These are phyloP conservation scores for Phorcus lineatus DNA, from an alignment of 2,888 invertebrate species.

Conservation along the genomic window DNA sequence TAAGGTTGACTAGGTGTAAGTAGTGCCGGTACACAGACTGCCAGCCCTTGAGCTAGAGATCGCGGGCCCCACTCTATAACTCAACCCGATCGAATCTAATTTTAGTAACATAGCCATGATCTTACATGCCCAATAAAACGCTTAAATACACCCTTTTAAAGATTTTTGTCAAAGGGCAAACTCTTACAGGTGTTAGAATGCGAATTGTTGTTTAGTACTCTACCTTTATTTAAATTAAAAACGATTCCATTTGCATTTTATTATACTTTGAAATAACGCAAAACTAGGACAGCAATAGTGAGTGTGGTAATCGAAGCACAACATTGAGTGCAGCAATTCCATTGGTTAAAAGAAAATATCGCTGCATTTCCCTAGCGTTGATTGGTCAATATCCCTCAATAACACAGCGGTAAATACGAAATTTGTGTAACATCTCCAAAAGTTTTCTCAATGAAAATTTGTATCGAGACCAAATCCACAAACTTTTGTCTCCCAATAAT, in stretches of 20 bases:
- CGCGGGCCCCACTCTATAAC: conserved; percentile 53
- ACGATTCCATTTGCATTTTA: conserved; percentile 21
- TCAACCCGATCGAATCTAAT: conserved; percentile 44
- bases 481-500: too few relatives aligned
- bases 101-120: conserved; percentile 47
- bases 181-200: background rate
- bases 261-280: conserved; percentile 26
- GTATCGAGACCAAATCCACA: too few relatives aligned
- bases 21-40: conserved; percentile 53
- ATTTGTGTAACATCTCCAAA: background rate
- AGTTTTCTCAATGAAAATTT: too few relatives aligned
- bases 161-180: conserved; percentile 1
- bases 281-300: conserved; percentile 28
- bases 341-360: conserved; percentile 48
- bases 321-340: conserved; percentile 40
- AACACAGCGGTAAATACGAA: background rate
- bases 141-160: conserved; percentile 38
- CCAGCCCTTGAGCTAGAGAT: conserved; percentile 59
- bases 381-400: conserved; percentile 32
- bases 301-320: conserved; percentile 47
- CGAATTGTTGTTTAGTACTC: conserved; percentile 20
- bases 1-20: conserved; percentile 40
- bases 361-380: conserved; percentile 29
- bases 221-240: conserved; percentile 30
- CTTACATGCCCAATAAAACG: conserved; percentile 48